Conservation (phyloP, 2,888 invertebrate species). For the Volucella zonaria region DNA sequence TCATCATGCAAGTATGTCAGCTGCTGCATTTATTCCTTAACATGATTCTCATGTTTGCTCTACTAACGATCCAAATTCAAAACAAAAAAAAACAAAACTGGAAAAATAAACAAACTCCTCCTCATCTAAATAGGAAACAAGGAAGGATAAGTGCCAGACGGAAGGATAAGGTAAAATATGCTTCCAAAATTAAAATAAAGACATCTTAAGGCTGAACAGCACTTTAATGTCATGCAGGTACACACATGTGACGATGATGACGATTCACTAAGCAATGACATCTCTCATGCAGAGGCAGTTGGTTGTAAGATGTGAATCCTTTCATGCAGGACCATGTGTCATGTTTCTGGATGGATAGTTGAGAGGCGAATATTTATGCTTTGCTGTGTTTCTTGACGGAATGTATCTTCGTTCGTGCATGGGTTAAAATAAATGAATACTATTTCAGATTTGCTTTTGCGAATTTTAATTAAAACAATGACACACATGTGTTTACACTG, state of each 20-base stretch:
- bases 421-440: too few species aligned
- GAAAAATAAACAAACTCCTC: not conserved
- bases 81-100: too few species aligned
- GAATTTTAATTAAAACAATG: too few species aligned
- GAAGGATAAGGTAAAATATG: slow-evolving; percentile 6
- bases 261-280: not conserved
- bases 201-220: slow-evolving; percentile 44
- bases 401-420: too few species aligned
- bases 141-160: not conserved
- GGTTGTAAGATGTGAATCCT: not conserved
- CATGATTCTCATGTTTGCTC: slow-evolving; percentile 3
- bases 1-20: slow-evolving; percentile 24
- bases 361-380: too few species aligned
- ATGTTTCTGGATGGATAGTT: too few species aligned
- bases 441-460: too few species aligned
- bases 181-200: slow-evolving; percentile 40
- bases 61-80: slow-evolving; percentile 10
- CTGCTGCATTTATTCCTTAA: too few species aligned
- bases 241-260: not conserved
- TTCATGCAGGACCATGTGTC: not conserved
- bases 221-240: slow-evolving; percentile 21
- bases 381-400: too few species aligned
- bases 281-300: not conserved
- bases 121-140: slow-evolving; percentile 11
- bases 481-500: too few species aligned